Base-by-base conservation (phyloP, 2,113 vertebrate genomes). In the Asarcornis scutulata region DNA sequence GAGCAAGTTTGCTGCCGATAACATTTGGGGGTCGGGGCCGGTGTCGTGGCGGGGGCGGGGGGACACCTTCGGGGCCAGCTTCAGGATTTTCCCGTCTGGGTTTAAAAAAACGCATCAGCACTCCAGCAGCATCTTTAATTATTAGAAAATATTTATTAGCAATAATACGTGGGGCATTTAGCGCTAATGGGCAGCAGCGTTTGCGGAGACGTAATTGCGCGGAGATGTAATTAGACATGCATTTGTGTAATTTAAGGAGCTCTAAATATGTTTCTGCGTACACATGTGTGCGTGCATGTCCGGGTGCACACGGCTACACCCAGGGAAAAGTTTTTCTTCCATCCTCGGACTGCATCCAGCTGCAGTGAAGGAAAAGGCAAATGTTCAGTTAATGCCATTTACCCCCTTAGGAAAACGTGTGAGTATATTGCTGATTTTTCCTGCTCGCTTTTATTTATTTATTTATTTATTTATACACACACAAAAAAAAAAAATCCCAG, bases 121-220 rank as follows among this genome's bases (percentile, higher is more conserved):
- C 59, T 64, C 56, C 46, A 13, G 32, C 46, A 66, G 40, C 72
- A 29, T 79, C 81, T 72, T 85, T 77, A 87, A 74, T 78, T 62
- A n/a, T 86, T 64, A 75, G 69, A n/a, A 69, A 69, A 59, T 85
- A 86, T 88, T 95, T 93, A 78, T 84, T 76, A 89, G 48, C 53
- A 8, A 21, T 52, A 31, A 87, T 62, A 59, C 14, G 64, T 31
- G 23, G 72, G 46, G 83, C 63, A 69, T 59, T 87, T 44, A 27
- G 11, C 29, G 48, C 69, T 91, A 69, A 91, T 67, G 88, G 26
- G 66, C 1, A 23, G 16, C 82, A n/a, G 73, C 16, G 2, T 42
- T 71, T 31, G 80, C 40, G 13, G 64, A 53, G 87, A 5, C 8
- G 46, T 83, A 64, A 92, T 87, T 87, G 56, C 42, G 56, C 71